Evolutionary conservation across 2,888 invertebrate genomes (phyloP), one percentile per base, ranked within the genome.

Genomic region (Cyaniris semiargus): DNA sequence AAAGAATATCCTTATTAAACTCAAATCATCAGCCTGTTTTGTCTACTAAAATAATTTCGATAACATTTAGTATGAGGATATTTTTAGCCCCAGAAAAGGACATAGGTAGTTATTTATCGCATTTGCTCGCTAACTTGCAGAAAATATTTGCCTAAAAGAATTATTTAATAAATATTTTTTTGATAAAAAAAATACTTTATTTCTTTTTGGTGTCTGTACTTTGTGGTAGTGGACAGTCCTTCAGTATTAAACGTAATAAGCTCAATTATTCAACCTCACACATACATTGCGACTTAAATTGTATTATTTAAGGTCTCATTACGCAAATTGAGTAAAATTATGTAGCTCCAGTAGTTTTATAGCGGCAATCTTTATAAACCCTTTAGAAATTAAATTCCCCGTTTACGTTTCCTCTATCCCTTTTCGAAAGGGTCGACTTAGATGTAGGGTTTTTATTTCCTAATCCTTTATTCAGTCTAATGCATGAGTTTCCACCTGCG

Each of bases 281-380:
- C 27, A 31, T 31, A 31, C 66, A 1, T 31, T 27, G 66, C 15
- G 15, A 27, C 18, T 27, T 66, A 15, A 60, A 66, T 66, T 31
- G 66, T 31, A 66, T 66, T 66, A 66, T 66, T 66, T 31, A 66
- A 66, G 27, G 66, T 27, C 66, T 60, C 76, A 76, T 76, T 76
- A 76, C 15, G 34, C 60, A 58, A 76, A 76, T 76, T 76, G 15
- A 44, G 31, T 23, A 21, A 21, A 38, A 38, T 60, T 60, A 38
- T 23, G 34, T 76, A 76, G 34, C 38, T 38, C 23, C 21, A 38
- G 21, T 66, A 76, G 66, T 66, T 66, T 66, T 66, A 6, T 66
- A 27, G 60, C 27, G 23, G 60, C 21, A 66, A 66, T 66, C 66
- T 5, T 66, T 66, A 7, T 31, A 66, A 27, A 15, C 66, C 66